phyloP scores from a whole-genome alignment of 2,797 vertebrate species.

The Pantherophis alleghaniensis region DNA sequence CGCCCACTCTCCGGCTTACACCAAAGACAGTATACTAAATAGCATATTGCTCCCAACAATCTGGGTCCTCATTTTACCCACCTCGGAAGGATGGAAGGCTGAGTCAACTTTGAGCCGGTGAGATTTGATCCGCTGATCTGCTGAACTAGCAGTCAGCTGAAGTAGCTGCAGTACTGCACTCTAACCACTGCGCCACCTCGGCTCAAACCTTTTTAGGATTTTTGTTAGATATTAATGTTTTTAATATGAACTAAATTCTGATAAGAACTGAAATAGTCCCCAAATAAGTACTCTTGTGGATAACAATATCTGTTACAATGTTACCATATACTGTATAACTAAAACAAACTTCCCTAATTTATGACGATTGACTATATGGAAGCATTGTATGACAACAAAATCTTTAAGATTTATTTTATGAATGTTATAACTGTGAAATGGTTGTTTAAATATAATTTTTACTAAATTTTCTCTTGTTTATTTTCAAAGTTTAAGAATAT shows the following conservation, averaged over 20 bases:
- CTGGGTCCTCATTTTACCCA: too few species aligned
- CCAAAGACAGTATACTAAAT: too few species aligned
- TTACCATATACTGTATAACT: background rate
- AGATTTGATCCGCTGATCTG: too few species aligned
- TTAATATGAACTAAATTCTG: background rate
- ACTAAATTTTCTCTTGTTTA: background rate
- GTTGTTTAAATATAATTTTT: background rate
- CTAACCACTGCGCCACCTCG: too few species aligned
- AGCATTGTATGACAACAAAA: background rate
- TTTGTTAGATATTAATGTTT: background rate
- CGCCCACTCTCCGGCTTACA: too few species aligned
- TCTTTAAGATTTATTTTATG: background rate
- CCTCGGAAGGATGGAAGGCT: too few species aligned
- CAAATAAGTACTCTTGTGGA: background rate
- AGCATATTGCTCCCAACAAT: too few species aligned
- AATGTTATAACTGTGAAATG: background rate
- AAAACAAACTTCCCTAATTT: background rate
- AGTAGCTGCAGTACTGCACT: too few species aligned
- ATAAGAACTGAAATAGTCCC: constrained; percentile 4
- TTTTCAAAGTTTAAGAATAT: constrained; percentile 16
- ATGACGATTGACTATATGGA: background rate
- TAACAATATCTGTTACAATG: background rate
- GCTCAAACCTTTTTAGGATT: too few species aligned
- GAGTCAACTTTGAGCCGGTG: too few species aligned
- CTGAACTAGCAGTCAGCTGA: too few species aligned